phyloP scores from a whole-genome alignment of 2,797 vertebrate genomes.

The Micrastur ruficollis region DNA sequence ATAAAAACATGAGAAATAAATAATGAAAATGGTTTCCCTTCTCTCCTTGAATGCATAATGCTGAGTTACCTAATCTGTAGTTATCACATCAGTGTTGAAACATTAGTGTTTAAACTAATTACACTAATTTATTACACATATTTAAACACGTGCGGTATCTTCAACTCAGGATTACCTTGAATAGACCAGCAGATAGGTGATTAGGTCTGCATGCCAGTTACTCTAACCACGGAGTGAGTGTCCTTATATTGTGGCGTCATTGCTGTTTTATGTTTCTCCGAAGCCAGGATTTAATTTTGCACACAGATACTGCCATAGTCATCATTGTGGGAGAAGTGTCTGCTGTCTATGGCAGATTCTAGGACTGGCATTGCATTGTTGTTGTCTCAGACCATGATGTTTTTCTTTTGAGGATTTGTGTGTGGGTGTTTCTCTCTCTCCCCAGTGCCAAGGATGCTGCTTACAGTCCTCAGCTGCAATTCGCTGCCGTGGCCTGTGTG shows the following conservation, averaged over 20 bases:
- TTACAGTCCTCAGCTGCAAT: neutral
- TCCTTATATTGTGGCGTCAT: neutral
- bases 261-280: neutral
- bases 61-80: neutral
- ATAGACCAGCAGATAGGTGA: neutral
- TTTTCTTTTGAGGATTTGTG: neutral
- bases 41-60: neutral
- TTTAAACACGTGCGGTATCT: neutral
- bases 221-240: neutral
- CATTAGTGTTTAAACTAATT: neutral
- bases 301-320: accelerated
- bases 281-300: neutral
- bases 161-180: neutral
- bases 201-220: neutral
- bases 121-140: neutral
- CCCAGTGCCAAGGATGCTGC: neutral
- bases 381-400: neutral
- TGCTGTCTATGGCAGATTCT: neutral
- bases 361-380: neutral
- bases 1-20: neutral
- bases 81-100: neutral
- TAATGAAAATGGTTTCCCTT: neutral
- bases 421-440: neutral
- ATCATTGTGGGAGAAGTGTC: neutral
- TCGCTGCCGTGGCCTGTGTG: neutral